Percentiles rank a stretch among this genome's conserved stretches.
Conservation (phyloP, 1,140 invertebrate genomes). For the Cydia strobilella region DNA sequence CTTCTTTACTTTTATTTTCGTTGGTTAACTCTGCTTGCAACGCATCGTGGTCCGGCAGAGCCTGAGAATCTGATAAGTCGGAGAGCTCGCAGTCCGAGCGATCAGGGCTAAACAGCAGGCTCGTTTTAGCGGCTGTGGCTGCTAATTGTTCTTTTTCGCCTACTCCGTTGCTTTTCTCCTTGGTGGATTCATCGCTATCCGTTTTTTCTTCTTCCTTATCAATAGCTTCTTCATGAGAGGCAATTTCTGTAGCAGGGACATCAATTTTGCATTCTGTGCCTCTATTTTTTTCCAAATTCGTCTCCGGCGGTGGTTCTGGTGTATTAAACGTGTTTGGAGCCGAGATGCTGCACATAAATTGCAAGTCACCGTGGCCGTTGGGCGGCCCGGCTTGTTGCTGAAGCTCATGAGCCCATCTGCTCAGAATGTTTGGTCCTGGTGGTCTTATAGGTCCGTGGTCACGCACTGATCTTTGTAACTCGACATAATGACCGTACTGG, state of each 20-base stretch:
- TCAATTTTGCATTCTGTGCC: background rate
- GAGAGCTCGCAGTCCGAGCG: background rate
- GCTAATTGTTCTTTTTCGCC: background rate
- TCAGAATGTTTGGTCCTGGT: background rate
- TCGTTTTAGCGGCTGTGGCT: background rate
- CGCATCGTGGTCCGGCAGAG: background rate
- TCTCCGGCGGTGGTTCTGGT: background rate
- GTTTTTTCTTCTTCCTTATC: background rate
- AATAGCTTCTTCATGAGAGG: background rate
- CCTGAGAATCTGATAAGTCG: background rate
- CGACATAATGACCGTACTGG: background rate
- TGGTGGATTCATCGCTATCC: background rate
- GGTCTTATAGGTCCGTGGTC: background rate
- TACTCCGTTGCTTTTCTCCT: background rate
- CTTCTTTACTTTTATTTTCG: background rate
- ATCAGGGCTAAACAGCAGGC: background rate
- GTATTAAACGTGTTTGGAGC: background rate
- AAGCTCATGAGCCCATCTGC: background rate
- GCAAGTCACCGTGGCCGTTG: background rate
- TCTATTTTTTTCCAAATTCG: background rate
- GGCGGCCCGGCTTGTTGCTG: background rate
- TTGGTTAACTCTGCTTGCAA: background rate
- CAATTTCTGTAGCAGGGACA: background rate
- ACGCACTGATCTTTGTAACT: background rate
- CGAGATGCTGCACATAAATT: background rate